Base-by-base conservation (phyloP, 2,797 vertebrate genomes). In the Urophycis tenuis region DNA sequence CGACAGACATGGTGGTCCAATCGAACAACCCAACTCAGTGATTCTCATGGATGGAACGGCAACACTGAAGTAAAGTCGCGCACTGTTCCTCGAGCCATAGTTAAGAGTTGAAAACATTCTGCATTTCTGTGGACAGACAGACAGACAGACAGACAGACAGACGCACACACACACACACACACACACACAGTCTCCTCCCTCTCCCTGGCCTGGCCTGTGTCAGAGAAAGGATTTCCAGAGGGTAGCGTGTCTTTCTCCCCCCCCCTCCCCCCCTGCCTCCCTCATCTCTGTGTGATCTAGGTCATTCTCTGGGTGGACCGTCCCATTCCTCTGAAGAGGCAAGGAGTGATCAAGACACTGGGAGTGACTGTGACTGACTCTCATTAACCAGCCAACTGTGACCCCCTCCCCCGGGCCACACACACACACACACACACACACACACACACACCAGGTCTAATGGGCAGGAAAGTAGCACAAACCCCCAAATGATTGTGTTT, bases 211-310 rank as follows among this genome's bases (percentile, higher is more conserved):
- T 60, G n/a, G 53, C 53, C 53, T 25, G 72, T 78, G 39, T 73
- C 11, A 76, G 36, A 70, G 72, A 35, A 82, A 82, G 82, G 33
- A 88, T 90, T 91, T 85, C 71, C 71, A 86, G 90, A 90, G 82
- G n/a, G 2, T 70, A 87, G 71, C 3, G 12, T 77, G 82, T 85
- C 79, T 88, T 8, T 3, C 45, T 22, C 45, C 17, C 45, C 36
- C 36, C 1, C 36, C 45, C 45, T 35, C 34, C 39, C 39, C 39
- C 39, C 3, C 39, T 12, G 11, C 45, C 45, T 76, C 88, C 82
- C 76, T 85, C 81, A 88, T 89, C 82, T 83, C 34, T 75, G 78
- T 33, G 72, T 85, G 86, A 93, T 91, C 83, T 93, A 90, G 92
- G 92, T 93, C 93, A 92, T 73, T 81, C 80, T 80, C 73, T 76